Percentiles rank a stretch among this genome's conserved stretches.
Conservation (phyloP, 2,797 vertebrate genomes). For the Malacoraja senta region DNA sequence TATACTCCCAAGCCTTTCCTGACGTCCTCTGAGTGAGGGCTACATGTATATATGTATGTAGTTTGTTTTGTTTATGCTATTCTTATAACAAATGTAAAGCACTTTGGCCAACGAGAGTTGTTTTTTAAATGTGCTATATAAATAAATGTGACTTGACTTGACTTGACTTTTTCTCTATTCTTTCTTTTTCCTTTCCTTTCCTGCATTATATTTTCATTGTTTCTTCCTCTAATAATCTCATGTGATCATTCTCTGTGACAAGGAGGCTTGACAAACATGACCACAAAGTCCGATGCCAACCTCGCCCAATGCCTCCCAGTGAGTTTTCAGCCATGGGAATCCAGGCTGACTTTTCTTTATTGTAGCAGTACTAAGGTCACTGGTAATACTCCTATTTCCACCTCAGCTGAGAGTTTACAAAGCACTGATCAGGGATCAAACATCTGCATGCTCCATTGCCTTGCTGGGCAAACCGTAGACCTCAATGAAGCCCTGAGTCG, state of each 20-base stretch:
- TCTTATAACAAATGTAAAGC: too few relatives aligned
- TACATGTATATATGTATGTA: too few relatives aligned
- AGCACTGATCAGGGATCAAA: not conserved
- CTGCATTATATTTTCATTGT: too few relatives aligned
- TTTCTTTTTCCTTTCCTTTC: too few relatives aligned
- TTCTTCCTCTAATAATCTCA: not conserved
- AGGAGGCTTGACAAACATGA: too few relatives aligned
- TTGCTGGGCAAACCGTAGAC: not conserved
- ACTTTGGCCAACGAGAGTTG: too few relatives aligned
- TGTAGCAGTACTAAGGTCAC: not conserved
- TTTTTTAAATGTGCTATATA: too few relatives aligned
- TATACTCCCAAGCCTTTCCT: too few relatives aligned
- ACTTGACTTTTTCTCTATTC: too few relatives aligned
- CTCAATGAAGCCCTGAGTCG: not conserved
- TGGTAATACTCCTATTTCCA: not conserved
- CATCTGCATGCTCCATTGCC: not conserved
- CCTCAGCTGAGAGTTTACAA: not conserved
- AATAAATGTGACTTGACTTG: too few relatives aligned
- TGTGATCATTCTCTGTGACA: not conserved
- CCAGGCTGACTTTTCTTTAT: not conserved
- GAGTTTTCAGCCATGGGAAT: not conserved
- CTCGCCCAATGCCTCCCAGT: not conserved
- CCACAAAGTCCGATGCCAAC: not conserved
- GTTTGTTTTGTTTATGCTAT: too few relatives aligned
- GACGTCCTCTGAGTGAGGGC: too few relatives aligned